Evolutionary conservation across 2,797 vertebrate genomes (phyloP).

Genomic region (Melanotaenia trifasciata): DNA sequence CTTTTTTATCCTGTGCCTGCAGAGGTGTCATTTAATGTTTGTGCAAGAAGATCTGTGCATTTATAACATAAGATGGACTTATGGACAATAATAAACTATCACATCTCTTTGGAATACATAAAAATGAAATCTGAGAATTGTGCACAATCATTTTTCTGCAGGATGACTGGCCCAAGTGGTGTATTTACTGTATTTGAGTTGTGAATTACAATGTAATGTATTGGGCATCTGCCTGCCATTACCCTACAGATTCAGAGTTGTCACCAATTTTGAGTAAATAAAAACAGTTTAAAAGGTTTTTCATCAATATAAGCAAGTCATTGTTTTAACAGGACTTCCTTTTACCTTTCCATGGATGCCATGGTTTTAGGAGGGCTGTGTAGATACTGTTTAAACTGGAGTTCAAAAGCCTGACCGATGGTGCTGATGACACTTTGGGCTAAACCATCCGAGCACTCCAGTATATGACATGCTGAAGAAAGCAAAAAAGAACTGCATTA

Average conservation of each 20-base stretch:
- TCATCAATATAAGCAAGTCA: neutral
- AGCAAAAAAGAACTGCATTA: slow-evolving; percentile 1
- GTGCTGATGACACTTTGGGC: slow-evolving; percentile 96
- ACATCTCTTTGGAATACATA: slow-evolving; percentile 15
- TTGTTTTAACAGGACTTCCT: neutral
- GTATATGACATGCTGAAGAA: slow-evolving; percentile 92
- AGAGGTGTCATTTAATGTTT: neutral
- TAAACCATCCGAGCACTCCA: slow-evolving; percentile 94
- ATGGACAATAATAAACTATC: slow-evolving; percentile 34
- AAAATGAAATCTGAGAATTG: slow-evolving; percentile 35
- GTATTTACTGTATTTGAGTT: neutral
- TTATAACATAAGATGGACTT: slow-evolving; percentile 18
- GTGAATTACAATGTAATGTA: neutral
- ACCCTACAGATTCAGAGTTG: neutral
- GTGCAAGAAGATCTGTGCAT: slow-evolving; percentile 17
- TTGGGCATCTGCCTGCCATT: neutral
- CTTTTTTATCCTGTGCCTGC: slow-evolving; percentile 9
- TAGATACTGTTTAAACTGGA: slow-evolving; percentile 97
- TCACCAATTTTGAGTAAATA: neutral
- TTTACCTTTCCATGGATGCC: slow-evolving; percentile 88
- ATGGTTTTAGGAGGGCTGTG: slow-evolving; percentile 93
- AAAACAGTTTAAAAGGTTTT: neutral
- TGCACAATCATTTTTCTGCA: slow-evolving; percentile 23
- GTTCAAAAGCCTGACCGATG: slow-evolving; percentile 96
- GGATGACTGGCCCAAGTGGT: neutral